These are phyloP conservation scores for Cryptocephalus moraei DNA, from an alignment of 2,888 invertebrate genomes.

Conservation along the genomic window DNA sequence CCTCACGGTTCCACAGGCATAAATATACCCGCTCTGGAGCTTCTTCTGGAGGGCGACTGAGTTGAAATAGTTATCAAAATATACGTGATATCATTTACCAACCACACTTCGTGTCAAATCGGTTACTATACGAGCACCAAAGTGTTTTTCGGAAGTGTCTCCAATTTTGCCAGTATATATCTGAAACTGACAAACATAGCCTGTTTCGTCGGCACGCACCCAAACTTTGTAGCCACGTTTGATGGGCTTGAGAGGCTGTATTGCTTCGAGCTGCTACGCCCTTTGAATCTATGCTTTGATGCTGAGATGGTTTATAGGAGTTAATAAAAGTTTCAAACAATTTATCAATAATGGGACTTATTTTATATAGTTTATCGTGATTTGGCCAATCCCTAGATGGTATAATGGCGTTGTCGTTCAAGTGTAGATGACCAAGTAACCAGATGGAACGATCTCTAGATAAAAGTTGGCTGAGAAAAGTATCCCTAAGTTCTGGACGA, in stretches of 20 bases:
- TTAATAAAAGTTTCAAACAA: background rate
- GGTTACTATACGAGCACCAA: background rate
- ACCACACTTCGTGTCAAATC: slow-evolving; percentile 3
- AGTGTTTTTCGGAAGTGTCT: slow-evolving; percentile 5
- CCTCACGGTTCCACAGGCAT: slow-evolving; percentile 2
- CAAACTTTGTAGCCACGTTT: slow-evolving; percentile 23
- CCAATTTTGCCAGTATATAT: slow-evolving; percentile 21
- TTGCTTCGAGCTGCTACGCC: too few species aligned
- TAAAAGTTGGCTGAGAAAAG: background rate
- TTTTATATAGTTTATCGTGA: background rate
- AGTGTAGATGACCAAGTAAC: background rate
- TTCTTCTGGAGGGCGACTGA: slow-evolving; percentile 3
- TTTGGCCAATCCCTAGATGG: too few species aligned
- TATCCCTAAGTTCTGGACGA: too few species aligned
- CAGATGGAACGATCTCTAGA: background rate
- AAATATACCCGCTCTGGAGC: slow-evolving; percentile 1
- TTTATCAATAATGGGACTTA: background rate
- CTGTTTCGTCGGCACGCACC: slow-evolving; percentile 11
- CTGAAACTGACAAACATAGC: slow-evolving; percentile 14
- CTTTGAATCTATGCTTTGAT: background rate
- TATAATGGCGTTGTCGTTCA: too few species aligned
- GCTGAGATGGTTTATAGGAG: background rate
- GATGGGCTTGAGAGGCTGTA: too few species aligned
- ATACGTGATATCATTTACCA: slow-evolving; percentile 10
- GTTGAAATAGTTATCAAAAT: slow-evolving; percentile 17